Conservation (phyloP, 1,140 invertebrate species). For the Lordiphosa mommai region DNA sequence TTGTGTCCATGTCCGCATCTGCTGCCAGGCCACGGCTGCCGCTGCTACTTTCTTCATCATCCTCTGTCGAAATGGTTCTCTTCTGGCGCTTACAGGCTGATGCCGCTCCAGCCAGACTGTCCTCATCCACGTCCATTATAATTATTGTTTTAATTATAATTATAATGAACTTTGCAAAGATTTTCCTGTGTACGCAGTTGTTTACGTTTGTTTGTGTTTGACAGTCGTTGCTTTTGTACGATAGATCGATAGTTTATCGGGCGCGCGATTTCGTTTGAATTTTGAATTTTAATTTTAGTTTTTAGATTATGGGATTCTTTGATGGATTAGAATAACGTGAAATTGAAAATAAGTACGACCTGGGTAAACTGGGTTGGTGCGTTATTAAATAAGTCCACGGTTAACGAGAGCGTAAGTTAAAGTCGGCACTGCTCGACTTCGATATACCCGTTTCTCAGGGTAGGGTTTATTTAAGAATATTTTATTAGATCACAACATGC, state of each 20-base stretch:
- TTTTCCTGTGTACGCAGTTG: conserved; percentile 36
- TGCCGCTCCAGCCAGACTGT: conserved; percentile 1
- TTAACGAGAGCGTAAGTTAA: no score
- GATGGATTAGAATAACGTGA: no score
- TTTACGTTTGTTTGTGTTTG: conserved; percentile 32
- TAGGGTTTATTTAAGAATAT: no score
- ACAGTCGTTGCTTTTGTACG: not conserved
- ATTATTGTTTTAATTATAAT: no score
- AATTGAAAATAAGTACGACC: no score
- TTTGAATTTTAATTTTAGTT: no score
- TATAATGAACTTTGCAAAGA: not conserved
- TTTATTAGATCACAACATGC: no score
- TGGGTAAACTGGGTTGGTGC: no score
- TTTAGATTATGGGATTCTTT: no score
- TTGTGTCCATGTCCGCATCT: not conserved
- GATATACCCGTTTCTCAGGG: no score
- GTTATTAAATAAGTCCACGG: no score
- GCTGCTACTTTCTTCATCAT: not conserved
- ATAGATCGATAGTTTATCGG: conserved; percentile 7
- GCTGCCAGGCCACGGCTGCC: not conserved
- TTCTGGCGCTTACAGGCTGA: conserved; percentile 45
- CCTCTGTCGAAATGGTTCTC: conserved; percentile 20
- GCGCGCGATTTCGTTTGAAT: conserved; percentile 3
- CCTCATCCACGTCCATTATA: conserved; percentile 37
- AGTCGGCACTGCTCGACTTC: no score